Evolutionary conservation across 2,113 vertebrate genomes (phyloP), one percentile per base, ranked within the genome.

Genomic region (Perca schrenkii): DNA sequence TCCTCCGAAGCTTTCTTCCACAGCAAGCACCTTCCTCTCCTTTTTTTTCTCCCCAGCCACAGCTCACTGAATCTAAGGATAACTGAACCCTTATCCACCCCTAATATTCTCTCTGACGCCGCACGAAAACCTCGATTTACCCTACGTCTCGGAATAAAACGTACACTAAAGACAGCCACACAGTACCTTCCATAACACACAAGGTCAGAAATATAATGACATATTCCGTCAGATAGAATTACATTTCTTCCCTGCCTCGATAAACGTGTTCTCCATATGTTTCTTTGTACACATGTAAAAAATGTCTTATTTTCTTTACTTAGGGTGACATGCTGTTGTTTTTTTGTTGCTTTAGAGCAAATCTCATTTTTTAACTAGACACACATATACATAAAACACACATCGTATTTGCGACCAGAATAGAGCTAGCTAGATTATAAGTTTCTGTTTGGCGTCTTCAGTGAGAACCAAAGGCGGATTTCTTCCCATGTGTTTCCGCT

Each of bases 351-450:
- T 86, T 76, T 83, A 54, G 76, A 85, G 83, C 71, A 86, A 80
- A 77, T 84, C 66, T 60, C 17, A 60, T 69, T 91, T 83, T 84
- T 85, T 73, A 77, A 94, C 80, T 82, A 83, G 56, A 91, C 87
- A 93, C 84, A 88, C 88, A 93, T 83, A 84, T 83, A 92, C 90
- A 93, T 72, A 88, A 82, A 91, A 92, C 80, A 88, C 47, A 50
- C 60, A 57, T 54, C 70, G 70, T 78, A 74, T 87, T 82, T 74
- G 74, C 64, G 21, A 90, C 90, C 77, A 50, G 91, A 91, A 54
- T 75, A 91, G 92, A 93, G 92, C 93, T 91, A 93, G 93, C 89
- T 88, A 70, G 82, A 93, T 89, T 89, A 92, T 71, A 79, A 70
- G 82, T 89, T 88, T 92, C 74, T 43, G 77, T 92, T 90, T 87